Base-by-base conservation (phyloP, 2,888 invertebrate species). In the Syrista parreyssii region DNA sequence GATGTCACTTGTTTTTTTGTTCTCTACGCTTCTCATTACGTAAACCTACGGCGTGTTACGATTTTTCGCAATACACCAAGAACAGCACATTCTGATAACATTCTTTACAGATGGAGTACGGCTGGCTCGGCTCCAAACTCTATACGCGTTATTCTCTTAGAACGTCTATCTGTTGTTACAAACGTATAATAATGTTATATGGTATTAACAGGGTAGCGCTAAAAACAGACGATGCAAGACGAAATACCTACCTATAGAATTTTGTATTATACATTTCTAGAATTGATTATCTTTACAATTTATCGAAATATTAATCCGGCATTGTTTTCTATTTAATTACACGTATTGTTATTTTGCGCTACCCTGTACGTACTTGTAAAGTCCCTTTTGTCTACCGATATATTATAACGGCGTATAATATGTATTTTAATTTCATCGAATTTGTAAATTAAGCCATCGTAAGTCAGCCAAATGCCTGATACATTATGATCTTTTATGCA, bases 81-180 rank as follows among this genome's bases (percentile, higher is more conserved):
- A 81, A 82, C 79, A n/a, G 55, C 84, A 83, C 87, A 86, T 86
- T 87, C 85, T 86, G 79, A 68, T 11, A 82, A 86, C 84, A 87
- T 87, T 86, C 86, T 83, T 75, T 78, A 75, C 11, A 76, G 68
- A 82, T 77, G 33, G 76, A 84, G 80, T 73, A 83, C 81, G 84
- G 84, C 85, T 85, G 84, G 82, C 79, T 87, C 84, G 82, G 83
- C 80, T 81, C 74, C 77, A 23, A 75, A 76, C 75, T 74, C 79
- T 83, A 36, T 80, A 78, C 55, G 75, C 68, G 72, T 81, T 77
- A 33, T 76, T 75, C 33, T 33, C 75, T 76, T 78, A 79, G 69
- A 75, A 79, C 73, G 55, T 79, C 73, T 82, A 78, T 76, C 76
- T 76, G 78, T 80, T 84, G 78, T 82, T 81, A 75, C 79, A 77